A percentile compares a stretch with the other conserved stretches of the same genome.
Conservation (phyloP, 2,113 vertebrate species). For the Labeo catla region DNA sequence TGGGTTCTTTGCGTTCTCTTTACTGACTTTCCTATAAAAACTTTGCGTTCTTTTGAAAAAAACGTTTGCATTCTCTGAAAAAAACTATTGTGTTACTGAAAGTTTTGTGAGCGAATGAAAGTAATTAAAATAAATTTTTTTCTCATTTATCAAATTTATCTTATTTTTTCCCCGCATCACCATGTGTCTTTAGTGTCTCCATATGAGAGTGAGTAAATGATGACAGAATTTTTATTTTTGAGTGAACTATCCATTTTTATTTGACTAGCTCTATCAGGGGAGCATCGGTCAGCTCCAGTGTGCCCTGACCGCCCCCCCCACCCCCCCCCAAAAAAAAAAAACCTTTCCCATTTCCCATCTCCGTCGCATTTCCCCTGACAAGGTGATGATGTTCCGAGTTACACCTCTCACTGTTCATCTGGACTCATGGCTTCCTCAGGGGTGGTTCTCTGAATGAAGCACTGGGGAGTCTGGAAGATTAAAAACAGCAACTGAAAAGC, state of each 20-base stretch:
- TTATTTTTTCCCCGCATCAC: not conserved
- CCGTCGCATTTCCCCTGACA: slow-evolving; percentile 70
- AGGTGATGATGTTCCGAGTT: slow-evolving; percentile 70
- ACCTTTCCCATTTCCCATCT: slow-evolving; percentile 67
- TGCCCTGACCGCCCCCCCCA: slow-evolving; percentile 64
- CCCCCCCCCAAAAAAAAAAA: slow-evolving; percentile 65
- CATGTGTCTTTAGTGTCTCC: not conserved
- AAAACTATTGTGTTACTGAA: too few species aligned
- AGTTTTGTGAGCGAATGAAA: too few species aligned
- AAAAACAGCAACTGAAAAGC: slow-evolving; percentile 51
- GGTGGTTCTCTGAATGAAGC: slow-evolving; percentile 61
- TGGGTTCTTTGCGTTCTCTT: not conserved
- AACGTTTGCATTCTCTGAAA: too few species aligned
- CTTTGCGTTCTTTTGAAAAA: too few species aligned
- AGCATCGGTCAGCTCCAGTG: slow-evolving; percentile 58
- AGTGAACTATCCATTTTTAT: not conserved
- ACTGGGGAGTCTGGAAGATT: slow-evolving; percentile 55
- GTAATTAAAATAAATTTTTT: not conserved
- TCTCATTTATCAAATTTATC: too few species aligned
- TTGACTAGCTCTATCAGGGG: slow-evolving; percentile 3
- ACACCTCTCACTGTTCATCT: slow-evolving; percentile 66
- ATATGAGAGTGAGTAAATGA: not conserved
- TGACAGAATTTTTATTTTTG: not conserved
- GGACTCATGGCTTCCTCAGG: slow-evolving; percentile 51
- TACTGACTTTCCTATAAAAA: too few species aligned